A percentile compares a stretch with the other conserved stretches of the same genome.
Evolutionary conservation across 2,888 invertebrate genomes (phyloP).

Genomic region (Anthophora plumipes): DNA sequence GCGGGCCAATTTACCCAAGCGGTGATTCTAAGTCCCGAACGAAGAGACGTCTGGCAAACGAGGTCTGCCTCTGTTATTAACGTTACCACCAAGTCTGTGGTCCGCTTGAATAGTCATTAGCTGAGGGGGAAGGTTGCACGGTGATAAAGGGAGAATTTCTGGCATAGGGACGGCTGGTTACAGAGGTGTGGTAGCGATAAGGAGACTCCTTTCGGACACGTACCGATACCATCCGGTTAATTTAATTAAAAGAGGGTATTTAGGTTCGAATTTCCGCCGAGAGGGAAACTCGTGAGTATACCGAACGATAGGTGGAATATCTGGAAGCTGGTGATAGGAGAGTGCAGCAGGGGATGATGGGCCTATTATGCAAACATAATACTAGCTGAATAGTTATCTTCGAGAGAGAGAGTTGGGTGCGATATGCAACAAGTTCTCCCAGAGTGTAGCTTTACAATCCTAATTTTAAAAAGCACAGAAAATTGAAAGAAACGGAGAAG

Average conservation of each 20-base stretch:
- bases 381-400: not conserved
- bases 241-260: constrained; percentile 11
- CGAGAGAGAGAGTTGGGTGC: no score
- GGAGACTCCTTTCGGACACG: not conserved
- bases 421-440: not conserved
- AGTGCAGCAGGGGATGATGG: not conserved
- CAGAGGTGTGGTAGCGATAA: constrained; percentile 20
- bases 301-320: no score
- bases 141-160: constrained; percentile 29
- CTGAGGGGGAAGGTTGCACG: constrained; percentile 10
- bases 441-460: not conserved
- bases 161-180: not conserved
- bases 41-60: constrained; percentile 49
- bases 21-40: constrained; percentile 63
- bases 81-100: constrained; percentile 11
- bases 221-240: not conserved
- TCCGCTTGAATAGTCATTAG: constrained; percentile 52
- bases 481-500: no score
- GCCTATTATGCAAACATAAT: not conserved
- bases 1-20: constrained; percentile 63
- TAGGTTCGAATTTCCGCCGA: not conserved
- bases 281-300: not conserved
- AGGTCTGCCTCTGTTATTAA: constrained; percentile 59
- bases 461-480: no score
- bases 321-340: not conserved